Conservation (phyloP, 2,888 invertebrate species). For the Luperina testacea region DNA sequence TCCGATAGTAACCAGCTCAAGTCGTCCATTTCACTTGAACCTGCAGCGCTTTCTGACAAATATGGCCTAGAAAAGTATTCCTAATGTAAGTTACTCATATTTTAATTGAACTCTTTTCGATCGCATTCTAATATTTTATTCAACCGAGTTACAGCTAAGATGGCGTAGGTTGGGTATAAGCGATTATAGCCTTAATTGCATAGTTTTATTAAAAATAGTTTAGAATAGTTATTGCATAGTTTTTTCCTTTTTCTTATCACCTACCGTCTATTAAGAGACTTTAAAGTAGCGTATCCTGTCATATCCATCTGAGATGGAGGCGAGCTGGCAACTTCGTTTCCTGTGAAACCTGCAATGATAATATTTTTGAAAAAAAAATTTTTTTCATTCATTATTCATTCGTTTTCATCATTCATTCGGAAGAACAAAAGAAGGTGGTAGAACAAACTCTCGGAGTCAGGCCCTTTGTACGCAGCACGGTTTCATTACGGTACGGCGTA, state of each 20-base stretch:
- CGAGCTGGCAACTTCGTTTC: constrained; percentile 89
- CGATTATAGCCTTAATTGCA: background rate
- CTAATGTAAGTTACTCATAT: background rate
- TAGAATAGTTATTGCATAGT: too few species aligned
- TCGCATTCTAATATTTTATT: background rate
- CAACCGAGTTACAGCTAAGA: background rate
- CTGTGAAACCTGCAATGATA: constrained; percentile 82
- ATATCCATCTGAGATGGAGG: constrained; percentile 93
- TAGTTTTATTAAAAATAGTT: background rate
- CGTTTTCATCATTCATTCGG: too few species aligned
- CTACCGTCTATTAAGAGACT: constrained; percentile 92
- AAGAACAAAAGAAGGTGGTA: background rate
- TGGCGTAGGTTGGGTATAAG: background rate
- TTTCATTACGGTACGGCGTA: background rate
- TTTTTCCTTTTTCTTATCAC: background rate
- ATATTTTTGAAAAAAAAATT: background rate
- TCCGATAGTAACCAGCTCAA: constrained; percentile 93
- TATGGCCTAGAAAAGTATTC: constrained; percentile 87
- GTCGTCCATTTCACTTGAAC: constrained; percentile 90
- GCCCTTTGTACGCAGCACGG: background rate
- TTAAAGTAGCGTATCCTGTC: constrained; percentile 93
- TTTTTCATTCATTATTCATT: too few species aligned
- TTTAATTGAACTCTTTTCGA: background rate
- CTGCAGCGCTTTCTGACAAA: constrained; percentile 91
- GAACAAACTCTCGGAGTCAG: background rate